These are phyloP conservation scores for Parascotia fuliginaria DNA, from an alignment of 2,888 invertebrate genomes.

Conservation along the genomic window DNA sequence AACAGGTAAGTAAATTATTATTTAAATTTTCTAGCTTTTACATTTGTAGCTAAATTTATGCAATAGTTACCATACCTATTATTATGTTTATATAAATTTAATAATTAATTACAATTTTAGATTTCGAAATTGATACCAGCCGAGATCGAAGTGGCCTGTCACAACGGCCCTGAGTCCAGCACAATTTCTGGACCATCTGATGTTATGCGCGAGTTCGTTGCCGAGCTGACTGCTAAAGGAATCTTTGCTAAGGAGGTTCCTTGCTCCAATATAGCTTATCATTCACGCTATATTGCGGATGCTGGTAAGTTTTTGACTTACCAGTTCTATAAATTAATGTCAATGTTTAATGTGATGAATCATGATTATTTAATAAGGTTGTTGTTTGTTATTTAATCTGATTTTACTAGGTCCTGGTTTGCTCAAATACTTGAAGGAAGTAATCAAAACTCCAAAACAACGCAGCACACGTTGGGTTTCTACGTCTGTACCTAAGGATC, in stretches of 20 bases:
- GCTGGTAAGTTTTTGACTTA: slow-evolving; percentile 68
- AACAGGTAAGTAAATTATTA: slow-evolving; percentile 67
- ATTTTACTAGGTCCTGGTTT: slow-evolving; percentile 67
- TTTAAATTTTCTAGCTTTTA: background rate
- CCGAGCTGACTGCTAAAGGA: slow-evolving; percentile 60
- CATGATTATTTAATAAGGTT: no score
- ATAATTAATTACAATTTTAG: slow-evolving; percentile 42
- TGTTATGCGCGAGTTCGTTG: slow-evolving; percentile 86
- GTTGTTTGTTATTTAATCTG: no score
- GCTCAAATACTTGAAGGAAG: slow-evolving; percentile 84
- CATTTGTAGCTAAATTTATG: no score
- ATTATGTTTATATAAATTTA: no score
- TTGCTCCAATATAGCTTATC: slow-evolving; percentile 95
- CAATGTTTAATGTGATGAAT: no score
- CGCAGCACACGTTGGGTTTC: slow-evolving; percentile 93
- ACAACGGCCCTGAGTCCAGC: slow-evolving; percentile 91
- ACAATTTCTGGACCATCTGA: slow-evolving; percentile 92
- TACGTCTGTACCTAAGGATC: slow-evolving; percentile 89
- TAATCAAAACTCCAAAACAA: slow-evolving; percentile 87
- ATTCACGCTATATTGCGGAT: slow-evolving; percentile 92
- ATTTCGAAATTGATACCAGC: slow-evolving; percentile 76
- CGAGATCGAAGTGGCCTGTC: slow-evolving; percentile 91
- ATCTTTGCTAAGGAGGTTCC: slow-evolving; percentile 77
- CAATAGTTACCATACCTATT: no score
- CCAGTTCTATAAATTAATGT: no score